Conservation (phyloP, 2,113 vertebrate species). For the Poeciliopsis turrubarensis region DNA sequence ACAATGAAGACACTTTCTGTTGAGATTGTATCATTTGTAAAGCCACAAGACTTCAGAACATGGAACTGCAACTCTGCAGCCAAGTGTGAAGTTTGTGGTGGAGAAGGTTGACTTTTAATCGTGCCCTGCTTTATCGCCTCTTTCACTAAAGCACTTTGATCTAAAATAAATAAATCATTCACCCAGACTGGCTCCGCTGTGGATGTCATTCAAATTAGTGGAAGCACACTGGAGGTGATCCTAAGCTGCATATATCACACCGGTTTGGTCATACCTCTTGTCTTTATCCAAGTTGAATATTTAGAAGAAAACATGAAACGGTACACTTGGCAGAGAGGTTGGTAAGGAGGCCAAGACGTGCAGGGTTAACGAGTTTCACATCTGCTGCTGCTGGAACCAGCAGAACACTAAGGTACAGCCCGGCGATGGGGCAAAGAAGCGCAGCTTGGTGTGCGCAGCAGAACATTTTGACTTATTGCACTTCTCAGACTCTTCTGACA, state of each 20-base stretch:
- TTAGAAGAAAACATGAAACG: not conserved
- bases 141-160: not conserved
- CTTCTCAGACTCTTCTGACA: conserved; percentile 2
- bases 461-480: conserved; percentile 19
- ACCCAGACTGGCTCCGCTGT: conserved; percentile 2
- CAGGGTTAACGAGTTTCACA: conserved; percentile 14
- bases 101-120: conserved; percentile 6
- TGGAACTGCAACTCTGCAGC: conserved; percentile 6
- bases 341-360: conserved; percentile 11
- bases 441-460: not conserved
- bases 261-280: not conserved
- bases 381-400: conserved; percentile 10
- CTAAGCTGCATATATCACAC: conserved; percentile 3
- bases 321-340: conserved; percentile 11
- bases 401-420: conserved; percentile 12
- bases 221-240: not conserved
- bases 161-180: conserved; percentile 4
- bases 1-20: no score
- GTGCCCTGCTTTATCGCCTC: not conserved
- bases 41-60: not conserved
- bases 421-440: conserved; percentile 1
- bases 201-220: conserved; percentile 1
- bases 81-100: not conserved
- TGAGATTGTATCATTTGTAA: no score
- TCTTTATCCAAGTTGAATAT: conserved; percentile 12